phyloP scores from a whole-genome alignment of 2,113 vertebrate species.

The human (Homo sapiens) region DNA sequence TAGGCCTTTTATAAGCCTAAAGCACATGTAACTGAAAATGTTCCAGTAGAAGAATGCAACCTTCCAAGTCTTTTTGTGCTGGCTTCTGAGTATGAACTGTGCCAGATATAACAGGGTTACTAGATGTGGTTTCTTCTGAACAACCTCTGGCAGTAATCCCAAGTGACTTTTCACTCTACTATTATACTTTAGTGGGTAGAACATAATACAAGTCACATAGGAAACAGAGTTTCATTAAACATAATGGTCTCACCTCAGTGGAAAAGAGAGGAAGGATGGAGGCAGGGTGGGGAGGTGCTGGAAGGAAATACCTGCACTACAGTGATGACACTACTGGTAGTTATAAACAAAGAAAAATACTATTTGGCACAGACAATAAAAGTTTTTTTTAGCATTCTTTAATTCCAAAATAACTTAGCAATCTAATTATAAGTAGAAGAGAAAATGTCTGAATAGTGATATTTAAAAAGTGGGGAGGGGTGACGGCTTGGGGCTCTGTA shows the following conservation, averaged over 20 bases:
- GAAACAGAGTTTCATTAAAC: slow-evolving; percentile 50
- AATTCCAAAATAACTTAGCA: slow-evolving; percentile 40
- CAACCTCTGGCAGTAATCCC: slow-evolving; percentile 38
- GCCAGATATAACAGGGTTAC: slow-evolving; percentile 4
- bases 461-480: background rate
- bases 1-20: slow-evolving; percentile 50
- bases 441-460: background rate
- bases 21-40: slow-evolving; percentile 37
- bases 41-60: slow-evolving; percentile 37
- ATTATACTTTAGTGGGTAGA: slow-evolving; percentile 37
- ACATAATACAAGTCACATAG: background rate
- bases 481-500: background rate
- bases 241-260: background rate
- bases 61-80: slow-evolving; percentile 37
- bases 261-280: background rate
- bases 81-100: slow-evolving; percentile 45
- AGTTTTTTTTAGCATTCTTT: background rate
- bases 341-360: slow-evolving; percentile 15
- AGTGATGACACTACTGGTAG: background rate
- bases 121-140: slow-evolving; percentile 48
- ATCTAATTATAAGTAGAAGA: slow-evolving; percentile 43
- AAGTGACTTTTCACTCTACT: slow-evolving; percentile 55
- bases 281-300: background rate
- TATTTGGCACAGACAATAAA: background rate
- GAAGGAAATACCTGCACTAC: background rate